These are phyloP conservation scores for Holothuria scabra DNA, from an alignment of 53 echinoderm and acorn worm species.

Conservation along the genomic window DNA sequence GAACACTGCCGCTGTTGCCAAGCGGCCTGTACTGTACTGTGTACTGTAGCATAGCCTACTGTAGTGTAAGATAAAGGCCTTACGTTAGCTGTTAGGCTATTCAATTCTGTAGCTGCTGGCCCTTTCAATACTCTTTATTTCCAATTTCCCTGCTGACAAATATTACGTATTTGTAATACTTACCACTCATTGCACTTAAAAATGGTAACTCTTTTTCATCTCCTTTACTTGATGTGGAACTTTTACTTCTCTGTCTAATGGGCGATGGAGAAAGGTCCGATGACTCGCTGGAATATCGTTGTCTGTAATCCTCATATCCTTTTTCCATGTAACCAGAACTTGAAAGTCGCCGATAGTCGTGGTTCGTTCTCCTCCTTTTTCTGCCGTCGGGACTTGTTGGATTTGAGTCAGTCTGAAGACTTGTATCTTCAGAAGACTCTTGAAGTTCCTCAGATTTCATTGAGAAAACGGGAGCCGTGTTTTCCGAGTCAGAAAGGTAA, in stretches of 20 bases:
- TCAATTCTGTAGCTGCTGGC: too few relatives aligned
- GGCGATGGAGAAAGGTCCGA: conserved; percentile 89
- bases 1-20: too few relatives aligned
- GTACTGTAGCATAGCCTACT: too few relatives aligned
- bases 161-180: not conserved
- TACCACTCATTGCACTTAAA: conserved; percentile 38
- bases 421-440: conserved; percentile 32
- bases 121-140: too few relatives aligned
- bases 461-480: conserved; percentile 48
- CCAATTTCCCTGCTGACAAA: too few relatives aligned
- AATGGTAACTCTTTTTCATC: conserved; percentile 36
- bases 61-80: too few relatives aligned
- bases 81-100: too few relatives aligned
- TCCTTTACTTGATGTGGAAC: conserved; percentile 24
- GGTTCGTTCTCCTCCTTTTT: conserved; percentile 86
- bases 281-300: conserved; percentile 85
- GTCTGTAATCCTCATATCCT: conserved; percentile 83
- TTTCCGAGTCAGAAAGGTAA: conserved; percentile 68
- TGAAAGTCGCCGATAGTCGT: conserved; percentile 94
- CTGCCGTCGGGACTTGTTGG: conserved; percentile 82
- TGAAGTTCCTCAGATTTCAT: conserved; percentile 34
- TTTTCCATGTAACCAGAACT: conserved; percentile 97
- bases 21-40: too few relatives aligned
- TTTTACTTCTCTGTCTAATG: conserved; percentile 48
- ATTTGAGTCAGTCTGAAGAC: conserved; percentile 38